Base-by-base conservation (phyloP, 2,888 invertebrate species). In the Drosophila maculinotata region DNA sequence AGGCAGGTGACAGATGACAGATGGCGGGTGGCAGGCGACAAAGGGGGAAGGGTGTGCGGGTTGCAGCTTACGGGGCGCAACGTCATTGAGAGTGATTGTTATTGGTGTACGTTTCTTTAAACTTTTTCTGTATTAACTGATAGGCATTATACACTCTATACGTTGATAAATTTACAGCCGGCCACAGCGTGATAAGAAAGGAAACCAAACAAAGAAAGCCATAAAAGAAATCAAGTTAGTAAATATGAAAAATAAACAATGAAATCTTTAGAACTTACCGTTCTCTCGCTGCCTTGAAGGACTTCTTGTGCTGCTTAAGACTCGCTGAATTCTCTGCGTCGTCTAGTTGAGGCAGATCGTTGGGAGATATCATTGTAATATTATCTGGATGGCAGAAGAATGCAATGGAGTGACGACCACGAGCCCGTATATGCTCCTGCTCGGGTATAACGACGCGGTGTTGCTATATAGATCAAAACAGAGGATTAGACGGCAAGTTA, bases 361-460 rank as follows among this genome's bases (percentile, higher is more conserved):
- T 90, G 45, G 92, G 91, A 71, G 91, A 90, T 78, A 92, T 91
- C 89, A 90, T 90, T 39, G 91, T 92, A 41, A 90, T 69, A 69
- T 92, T 92, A 76, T 92, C 95, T 1, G 96, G 95, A 91, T 95
- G 95, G 79, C 95, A 95, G 92, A 95, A 95, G 92, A 94, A 95
- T 25, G 95, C 95, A 69, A 96, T 94, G 78, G 95, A 95, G 91
- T 95, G 95, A n/a, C 95, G 94, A 2, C 94, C 94, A 69, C 94
- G 93, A 0, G 94, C 93, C 58, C 94, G 93, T 2, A 93, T 92
- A 84, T 93, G 93, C 67, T 93, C 93, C 23, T 94, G 94, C 10
- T 94, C 92, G 0, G 96, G 96, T 3, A 96, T 93, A 10, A 95
- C 94, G 7, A 96, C 95, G 35, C 96, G 94, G 89, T 96, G 96